Evolutionary conservation across 1,140 invertebrate genomes (phyloP), one percentile per base, ranked within the genome.

Genomic region (Macrocentrus cingulum): DNA sequence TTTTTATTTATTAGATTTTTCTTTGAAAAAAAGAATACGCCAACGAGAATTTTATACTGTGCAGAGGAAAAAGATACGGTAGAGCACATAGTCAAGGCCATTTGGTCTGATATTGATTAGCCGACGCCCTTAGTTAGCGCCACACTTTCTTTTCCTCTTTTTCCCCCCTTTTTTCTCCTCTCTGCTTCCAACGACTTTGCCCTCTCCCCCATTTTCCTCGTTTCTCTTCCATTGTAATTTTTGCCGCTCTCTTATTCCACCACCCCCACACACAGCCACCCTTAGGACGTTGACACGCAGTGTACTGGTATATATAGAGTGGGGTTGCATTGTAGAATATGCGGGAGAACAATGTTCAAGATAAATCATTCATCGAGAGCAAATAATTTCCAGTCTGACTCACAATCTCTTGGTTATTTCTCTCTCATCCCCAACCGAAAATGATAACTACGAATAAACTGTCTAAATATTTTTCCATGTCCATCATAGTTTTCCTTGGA

Each of bases 51-150:
- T 29, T 29, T n/a, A 29, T 20, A 18, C 20, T 13, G 20, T 20
- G 18, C 34, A 37, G 39, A 36, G 34, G 32, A 37, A 57, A 57
- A 45, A 46, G 11, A 18, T n/a, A n/a, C n/a, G n/a, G n/a, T n/a
- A n/a, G 25, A 57, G 18, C 34, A n/a, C 8, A 16, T 1, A n/a
- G 16, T 51, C 19, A 64, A 65, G 66, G 70, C 69, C 71, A 71
- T 75, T 74, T 66, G 63, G 74, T n/a, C n/a, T 73, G 71, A 78
- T 79, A 79, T 79, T 79, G 76, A 79, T 79, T 79, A 77, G 76
- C 72, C 74, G 73, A 78, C 76, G 75, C 76, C 76, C 76, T 72
- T 76, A 77, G 76, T 79, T 79, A 79, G 69, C 75, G 68, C 75
- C 53, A 55, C 37, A 41, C 39, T 16, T 52, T 67, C 65, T 74